Percentiles rank a stretch among this genome's conserved stretches.
Evolutionary conservation across 2,888 invertebrate species (phyloP).

Genomic region (Campoplex capitator): DNA sequence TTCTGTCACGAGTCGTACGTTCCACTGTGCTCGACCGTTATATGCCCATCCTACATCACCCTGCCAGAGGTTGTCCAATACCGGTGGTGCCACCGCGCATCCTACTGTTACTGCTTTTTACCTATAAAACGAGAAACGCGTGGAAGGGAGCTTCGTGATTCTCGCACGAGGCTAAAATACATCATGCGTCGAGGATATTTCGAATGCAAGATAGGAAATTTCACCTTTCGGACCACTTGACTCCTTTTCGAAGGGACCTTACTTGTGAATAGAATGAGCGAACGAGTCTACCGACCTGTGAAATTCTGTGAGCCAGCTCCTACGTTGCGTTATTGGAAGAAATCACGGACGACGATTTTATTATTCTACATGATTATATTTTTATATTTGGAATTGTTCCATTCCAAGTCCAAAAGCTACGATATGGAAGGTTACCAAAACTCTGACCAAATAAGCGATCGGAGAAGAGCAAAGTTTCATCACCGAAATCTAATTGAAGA

Average conservation of each 20-base stretch:
- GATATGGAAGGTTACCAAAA: neutral
- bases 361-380: too few relatives aligned
- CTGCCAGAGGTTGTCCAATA: conserved; percentile 14
- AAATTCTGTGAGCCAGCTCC: too few relatives aligned
- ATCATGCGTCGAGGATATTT: conserved; percentile 67
- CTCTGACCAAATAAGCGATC: neutral
- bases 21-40: conserved; percentile 68
- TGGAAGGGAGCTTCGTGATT: conserved; percentile 32
- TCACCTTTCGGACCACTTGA: neutral
- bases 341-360: too few relatives aligned
- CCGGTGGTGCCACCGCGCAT: neutral
- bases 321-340: too few relatives aligned
- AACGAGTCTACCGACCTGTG: too few relatives aligned
- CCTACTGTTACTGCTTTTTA: conserved; percentile 43
- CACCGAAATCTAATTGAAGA: neutral
- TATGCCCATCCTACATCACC: conserved; percentile 41
- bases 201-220: neutral
- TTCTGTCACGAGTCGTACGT: conserved; percentile 84
- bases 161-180: conserved; percentile 53
- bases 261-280: too few relatives aligned
- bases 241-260: neutral
- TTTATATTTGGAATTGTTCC: too few relatives aligned
- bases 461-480: neutral
- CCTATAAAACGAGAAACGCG: conserved; percentile 65
- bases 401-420: too few relatives aligned